Evolutionary conservation across 1,140 invertebrate genomes (phyloP).

Genomic region (Eumeta japonica): DNA sequence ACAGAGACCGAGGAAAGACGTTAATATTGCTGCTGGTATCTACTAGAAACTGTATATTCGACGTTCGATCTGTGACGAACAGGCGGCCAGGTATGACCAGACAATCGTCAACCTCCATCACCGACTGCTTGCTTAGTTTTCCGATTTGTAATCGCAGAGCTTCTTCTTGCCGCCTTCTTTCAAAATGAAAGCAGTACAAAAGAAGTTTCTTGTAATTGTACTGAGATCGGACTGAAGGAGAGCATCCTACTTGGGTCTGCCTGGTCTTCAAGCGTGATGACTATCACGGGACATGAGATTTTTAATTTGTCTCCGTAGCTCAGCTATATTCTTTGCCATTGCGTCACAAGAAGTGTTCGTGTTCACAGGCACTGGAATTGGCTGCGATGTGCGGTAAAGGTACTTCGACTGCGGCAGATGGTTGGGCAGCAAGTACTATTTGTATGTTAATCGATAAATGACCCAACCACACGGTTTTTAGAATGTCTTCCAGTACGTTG

Average conservation of each 20-base stretch:
- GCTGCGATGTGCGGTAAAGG: too few species aligned
- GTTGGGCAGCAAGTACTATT: too few species aligned
- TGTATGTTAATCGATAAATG: conserved; percentile 10
- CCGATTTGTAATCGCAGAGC: conserved; percentile 15
- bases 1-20: too few species aligned
- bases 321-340: too few species aligned
- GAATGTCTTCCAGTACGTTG: conserved; percentile 13
- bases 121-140: conserved; percentile 13
- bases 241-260: too few species aligned
- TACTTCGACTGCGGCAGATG: too few species aligned
- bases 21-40: too few species aligned
- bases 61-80: conserved; percentile 14
- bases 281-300: conserved; percentile 8
- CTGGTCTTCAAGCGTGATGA: conserved; percentile 10
- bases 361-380: too few species aligned
- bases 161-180: conserved; percentile 12
- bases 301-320: too few species aligned
- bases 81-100: conserved; percentile 13
- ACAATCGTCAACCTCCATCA: conserved; percentile 19
- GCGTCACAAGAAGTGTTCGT: too few species aligned
- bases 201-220: too few species aligned
- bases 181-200: conserved; percentile 11
- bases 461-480: conserved; percentile 9
- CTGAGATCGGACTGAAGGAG: conserved; percentile 19
- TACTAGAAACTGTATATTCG: conserved; percentile 10